These are phyloP conservation scores for Aeoliscus strigatus DNA, from an alignment of 2,797 vertebrate genomes.

Conservation along the genomic window DNA sequence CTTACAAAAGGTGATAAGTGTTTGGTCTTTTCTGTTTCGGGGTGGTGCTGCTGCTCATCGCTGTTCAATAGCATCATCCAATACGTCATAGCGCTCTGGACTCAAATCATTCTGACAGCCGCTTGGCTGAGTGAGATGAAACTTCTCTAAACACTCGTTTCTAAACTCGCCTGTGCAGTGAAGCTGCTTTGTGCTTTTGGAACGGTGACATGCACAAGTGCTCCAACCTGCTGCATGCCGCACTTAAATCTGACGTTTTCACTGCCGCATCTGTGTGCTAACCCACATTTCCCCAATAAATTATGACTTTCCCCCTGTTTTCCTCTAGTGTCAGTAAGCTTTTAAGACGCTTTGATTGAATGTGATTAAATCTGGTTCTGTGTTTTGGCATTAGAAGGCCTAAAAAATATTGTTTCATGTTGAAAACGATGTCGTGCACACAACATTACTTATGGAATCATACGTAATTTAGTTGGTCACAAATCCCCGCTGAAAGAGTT, in stretches of 20 bases:
- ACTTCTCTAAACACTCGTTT: slow-evolving; percentile 17
- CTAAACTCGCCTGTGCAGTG: slow-evolving; percentile 43
- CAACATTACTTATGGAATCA: slow-evolving; percentile 3
- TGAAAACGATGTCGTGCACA: slow-evolving; percentile 6
- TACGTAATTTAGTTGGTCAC: slow-evolving; percentile 16
- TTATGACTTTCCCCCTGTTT: slow-evolving; percentile 18
- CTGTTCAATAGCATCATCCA: slow-evolving; percentile 61
- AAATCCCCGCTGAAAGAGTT: slow-evolving; percentile 24
- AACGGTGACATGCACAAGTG: slow-evolving; percentile 53
- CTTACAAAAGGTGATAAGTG: too few relatives aligned
- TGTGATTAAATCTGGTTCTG: slow-evolving; percentile 19
- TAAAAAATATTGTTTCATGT: slow-evolving; percentile 25
- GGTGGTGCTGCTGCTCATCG: slow-evolving; percentile 70
- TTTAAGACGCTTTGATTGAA: slow-evolving; percentile 27
- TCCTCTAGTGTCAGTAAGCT: slow-evolving; percentile 15
- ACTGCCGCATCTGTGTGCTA: slow-evolving; percentile 25
- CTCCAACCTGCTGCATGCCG: slow-evolving; percentile 39
- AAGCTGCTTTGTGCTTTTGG: slow-evolving; percentile 45
- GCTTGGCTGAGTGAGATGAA: slow-evolving; percentile 36
- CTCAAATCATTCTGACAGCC: slow-evolving; percentile 45
- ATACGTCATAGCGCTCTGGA: slow-evolving; percentile 72
- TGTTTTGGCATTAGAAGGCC: slow-evolving; percentile 32
- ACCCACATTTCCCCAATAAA: slow-evolving; percentile 27
- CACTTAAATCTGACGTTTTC: slow-evolving; percentile 49
- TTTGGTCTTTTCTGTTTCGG: slow-evolving; percentile 47